Evolutionary conservation across 2,797 vertebrate species (phyloP).

Genomic region (Coregonus suidteri): DNA sequence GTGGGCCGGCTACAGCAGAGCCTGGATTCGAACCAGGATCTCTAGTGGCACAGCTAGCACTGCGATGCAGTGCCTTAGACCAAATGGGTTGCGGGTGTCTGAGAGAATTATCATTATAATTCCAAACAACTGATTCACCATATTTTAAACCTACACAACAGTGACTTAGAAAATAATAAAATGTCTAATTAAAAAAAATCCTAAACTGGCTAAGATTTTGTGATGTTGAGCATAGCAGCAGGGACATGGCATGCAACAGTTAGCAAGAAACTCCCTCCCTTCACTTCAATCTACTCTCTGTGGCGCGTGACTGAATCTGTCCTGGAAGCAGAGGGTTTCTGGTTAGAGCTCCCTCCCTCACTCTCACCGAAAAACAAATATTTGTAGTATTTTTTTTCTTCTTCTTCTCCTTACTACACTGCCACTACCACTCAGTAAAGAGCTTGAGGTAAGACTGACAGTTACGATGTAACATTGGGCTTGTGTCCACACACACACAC

Average conservation of each 20-base stretch:
- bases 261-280: not conserved
- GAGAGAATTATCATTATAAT: no score
- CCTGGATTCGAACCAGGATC: no score
- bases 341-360: slow-evolving; percentile 36
- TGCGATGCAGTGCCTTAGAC: no score
- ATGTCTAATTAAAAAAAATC: not conserved
- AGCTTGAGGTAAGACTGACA: slow-evolving; percentile 9
- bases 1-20: no score
- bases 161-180: not conserved
- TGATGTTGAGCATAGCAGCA: not conserved
- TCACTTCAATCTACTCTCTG: not conserved
- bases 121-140: no score
- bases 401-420: slow-evolving; percentile 32
- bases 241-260: not conserved
- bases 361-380: slow-evolving; percentile 46
- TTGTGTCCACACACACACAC: not conserved
- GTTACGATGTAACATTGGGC: not conserved
- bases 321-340: not conserved
- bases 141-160: no score
- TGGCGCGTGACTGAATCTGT: not conserved
- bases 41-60: no score
- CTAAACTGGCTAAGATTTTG: not conserved
- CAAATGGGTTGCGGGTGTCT: no score
- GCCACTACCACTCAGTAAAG: slow-evolving; percentile 28
- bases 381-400: slow-evolving; percentile 23